These are phyloP conservation scores for Brachystomella parvula DNA, from an alignment of 1,140 invertebrate genomes.

Conservation along the genomic window DNA sequence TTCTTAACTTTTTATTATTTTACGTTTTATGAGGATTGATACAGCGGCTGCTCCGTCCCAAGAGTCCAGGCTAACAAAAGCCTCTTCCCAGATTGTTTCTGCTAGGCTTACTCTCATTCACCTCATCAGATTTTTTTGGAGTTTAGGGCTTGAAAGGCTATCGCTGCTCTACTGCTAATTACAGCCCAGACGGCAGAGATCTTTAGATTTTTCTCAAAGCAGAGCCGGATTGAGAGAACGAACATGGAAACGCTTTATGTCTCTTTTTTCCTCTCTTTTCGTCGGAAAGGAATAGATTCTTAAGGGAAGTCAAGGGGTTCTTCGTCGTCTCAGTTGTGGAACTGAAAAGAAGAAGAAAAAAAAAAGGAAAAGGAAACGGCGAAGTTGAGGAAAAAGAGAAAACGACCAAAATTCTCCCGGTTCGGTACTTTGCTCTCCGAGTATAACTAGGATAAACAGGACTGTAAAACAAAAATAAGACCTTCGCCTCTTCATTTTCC, in stretches of 20 bases:
- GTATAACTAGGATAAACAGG: slow-evolving; percentile 27
- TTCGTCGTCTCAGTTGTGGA: too few species aligned
- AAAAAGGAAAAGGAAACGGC: neutral
- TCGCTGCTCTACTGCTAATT: too few species aligned
- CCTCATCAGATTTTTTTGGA: too few species aligned
- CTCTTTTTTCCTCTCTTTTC: neutral
- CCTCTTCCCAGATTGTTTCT: too few species aligned
- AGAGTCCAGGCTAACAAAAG: too few species aligned
- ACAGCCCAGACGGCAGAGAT: too few species aligned
- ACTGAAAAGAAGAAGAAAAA: too few species aligned
- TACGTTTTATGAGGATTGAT: too few species aligned
- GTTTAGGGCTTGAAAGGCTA: too few species aligned
- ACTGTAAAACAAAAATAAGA: slow-evolving; percentile 21
- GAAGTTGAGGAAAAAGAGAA: neutral
- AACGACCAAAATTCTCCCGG: slow-evolving; percentile 22
- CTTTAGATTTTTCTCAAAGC: neutral
- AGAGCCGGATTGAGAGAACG: neutral
- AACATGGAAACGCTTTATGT: slow-evolving; percentile 8
- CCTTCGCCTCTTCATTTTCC: neutral
- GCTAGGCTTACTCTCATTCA: too few species aligned
- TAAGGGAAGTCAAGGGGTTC: neutral
- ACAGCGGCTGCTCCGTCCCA: too few species aligned
- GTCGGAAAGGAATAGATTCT: neutral
- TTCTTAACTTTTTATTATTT: too few species aligned
- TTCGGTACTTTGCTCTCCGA: slow-evolving; percentile 25